These are phyloP conservation scores for Drosophila ercepeae DNA, from an alignment of 1,140 invertebrate species.

Conservation along the genomic window DNA sequence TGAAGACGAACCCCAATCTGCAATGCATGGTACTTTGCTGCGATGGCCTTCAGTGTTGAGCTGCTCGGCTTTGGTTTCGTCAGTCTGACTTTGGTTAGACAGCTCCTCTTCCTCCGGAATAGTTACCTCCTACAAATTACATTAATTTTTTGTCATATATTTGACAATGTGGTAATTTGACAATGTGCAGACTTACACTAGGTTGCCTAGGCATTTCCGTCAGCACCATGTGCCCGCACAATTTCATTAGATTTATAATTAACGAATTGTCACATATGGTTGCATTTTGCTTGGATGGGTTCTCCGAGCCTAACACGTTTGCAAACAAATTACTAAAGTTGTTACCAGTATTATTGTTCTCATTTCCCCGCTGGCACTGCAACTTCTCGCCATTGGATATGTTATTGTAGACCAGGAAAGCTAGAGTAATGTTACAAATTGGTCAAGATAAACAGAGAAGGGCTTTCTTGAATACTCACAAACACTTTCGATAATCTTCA, in stretches of 20 bases:
- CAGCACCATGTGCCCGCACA: constrained; percentile 88
- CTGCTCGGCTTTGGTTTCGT: constrained; percentile 91
- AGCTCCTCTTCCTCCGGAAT: constrained; percentile 78
- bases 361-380: constrained; percentile 84
- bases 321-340: constrained; percentile 88
- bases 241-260: constrained; percentile 88
- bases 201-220: constrained; percentile 86
- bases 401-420: constrained; percentile 86
- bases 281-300: constrained; percentile 84
- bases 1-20: constrained; percentile 85
- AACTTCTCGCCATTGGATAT: constrained; percentile 86
- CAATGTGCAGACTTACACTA: constrained; percentile 42
- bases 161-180: too few species aligned
- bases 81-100: constrained; percentile 87
- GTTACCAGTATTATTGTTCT: constrained; percentile 82
- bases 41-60: constrained; percentile 85
- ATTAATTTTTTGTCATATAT: too few species aligned
- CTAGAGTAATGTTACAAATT: constrained; percentile 49
- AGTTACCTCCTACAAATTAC: constrained; percentile 64
- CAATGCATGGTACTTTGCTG: constrained; percentile 87
- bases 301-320: constrained; percentile 87
- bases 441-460: too few species aligned
- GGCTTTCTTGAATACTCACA: constrained; percentile 84
- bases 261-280: constrained; percentile 87
- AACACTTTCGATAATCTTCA: constrained; percentile 90